Evolutionary conservation across 1,140 invertebrate genomes (phyloP), one percentile per base, ranked within the genome.

Genomic region (Rhopalosiphum padi): DNA sequence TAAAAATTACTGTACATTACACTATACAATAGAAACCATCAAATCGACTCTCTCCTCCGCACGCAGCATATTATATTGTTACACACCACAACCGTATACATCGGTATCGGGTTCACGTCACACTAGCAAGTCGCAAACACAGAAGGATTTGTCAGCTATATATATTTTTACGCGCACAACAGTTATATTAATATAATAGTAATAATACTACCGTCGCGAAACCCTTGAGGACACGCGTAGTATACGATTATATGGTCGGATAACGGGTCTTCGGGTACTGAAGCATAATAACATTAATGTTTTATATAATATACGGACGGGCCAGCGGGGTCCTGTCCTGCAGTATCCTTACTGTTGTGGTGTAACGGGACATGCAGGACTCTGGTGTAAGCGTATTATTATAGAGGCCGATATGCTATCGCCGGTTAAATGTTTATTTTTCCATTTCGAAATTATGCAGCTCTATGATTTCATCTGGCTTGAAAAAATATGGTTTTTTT

Each of bases 191-290:
- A 11, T 83, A 83, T 83, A 86, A 25, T 85, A 25, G 22, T 86
- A 11, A 41, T 77, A 35, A n/a, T n/a, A n/a, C 5, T 77, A 43
- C 23, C 51, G 35, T n/a, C 89, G 55, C 30, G 41, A 90, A 60
- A 90, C 55, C 89, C 89, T 90, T 68, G 25, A 90, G 41, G 55
- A 90, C 25, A 41, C 53, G 55, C 37, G 11, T 37, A 85, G 6
- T 85, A 86, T 15, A n/a, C 4, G 41, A 25, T 41, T 46, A 86
- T 15, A 43, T 46, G 9, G 21, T 2, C 9, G 25, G 23, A 60
- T 90, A 90, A 90, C 89, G 89, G 89, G 53, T 68, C 89, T 60
- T 90, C 23, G 51, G 35, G 85, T 15, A 60, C 3, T 90, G 35
- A 15, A 60, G 55, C 21, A 48, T 48, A 48, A 48, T 48, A 51